Conservation (phyloP, 2,797 vertebrate genomes). For the Manis pentadactyla region DNA sequence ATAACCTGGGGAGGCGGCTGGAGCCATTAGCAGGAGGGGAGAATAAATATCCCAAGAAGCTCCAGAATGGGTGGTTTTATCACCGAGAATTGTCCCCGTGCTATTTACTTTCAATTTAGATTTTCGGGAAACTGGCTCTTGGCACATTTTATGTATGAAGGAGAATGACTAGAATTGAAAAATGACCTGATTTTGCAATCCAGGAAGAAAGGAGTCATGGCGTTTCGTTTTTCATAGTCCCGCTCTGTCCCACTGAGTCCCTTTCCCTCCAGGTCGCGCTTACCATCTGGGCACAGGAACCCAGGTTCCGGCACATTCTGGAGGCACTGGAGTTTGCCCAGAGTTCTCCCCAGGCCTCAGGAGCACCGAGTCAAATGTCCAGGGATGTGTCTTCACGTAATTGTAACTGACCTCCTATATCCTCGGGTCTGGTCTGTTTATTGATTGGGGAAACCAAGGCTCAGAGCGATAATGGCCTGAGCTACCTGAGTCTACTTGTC, state of each 20-base stretch:
- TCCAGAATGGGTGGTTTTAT: conserved; percentile 84
- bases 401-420: background rate
- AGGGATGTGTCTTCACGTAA: background rate
- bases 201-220: conserved; percentile 66
- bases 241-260: background rate
- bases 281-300: background rate
- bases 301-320: background rate
- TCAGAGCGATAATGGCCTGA: background rate
- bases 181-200: conserved; percentile 78
- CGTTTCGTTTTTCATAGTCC: conserved; percentile 71
- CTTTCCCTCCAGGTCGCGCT: background rate
- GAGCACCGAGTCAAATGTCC: background rate
- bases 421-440: background rate
- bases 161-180: conserved; percentile 81
- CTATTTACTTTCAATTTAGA: conserved; percentile 89
- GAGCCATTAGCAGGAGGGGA: conserved; percentile 83
- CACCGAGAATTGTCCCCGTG: conserved; percentile 83
- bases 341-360: background rate
- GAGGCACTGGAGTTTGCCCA: background rate
- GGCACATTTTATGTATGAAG: conserved; percentile 80
- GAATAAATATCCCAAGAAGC: conserved; percentile 87
- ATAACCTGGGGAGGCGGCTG: conserved; percentile 82
- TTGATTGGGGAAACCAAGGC: background rate
- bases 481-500: background rate
- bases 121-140: conserved; percentile 83